These are phyloP conservation scores for Anoplius nigerrimus DNA, from an alignment of 2,888 invertebrate species.

Conservation along the genomic window DNA sequence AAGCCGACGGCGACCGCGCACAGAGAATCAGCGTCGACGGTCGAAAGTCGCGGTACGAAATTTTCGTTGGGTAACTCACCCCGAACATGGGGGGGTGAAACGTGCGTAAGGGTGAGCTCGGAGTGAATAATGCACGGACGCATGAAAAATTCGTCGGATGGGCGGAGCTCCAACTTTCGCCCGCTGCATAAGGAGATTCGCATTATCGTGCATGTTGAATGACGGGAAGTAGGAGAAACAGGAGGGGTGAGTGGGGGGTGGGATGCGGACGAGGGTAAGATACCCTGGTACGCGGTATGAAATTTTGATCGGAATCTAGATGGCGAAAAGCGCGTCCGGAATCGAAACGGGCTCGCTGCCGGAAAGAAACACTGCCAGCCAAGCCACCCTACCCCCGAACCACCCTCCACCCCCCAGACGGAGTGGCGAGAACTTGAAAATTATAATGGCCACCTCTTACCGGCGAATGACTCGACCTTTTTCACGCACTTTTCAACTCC, in stretches of 20 bases:
- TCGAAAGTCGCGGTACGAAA: no score
- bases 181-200: constrained; percentile 62
- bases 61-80: no score
- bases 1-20: no score
- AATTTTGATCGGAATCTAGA: constrained; percentile 60
- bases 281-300: constrained; percentile 51
- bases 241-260: constrained; percentile 1
- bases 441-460: background rate
- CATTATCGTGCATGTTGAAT: constrained; percentile 63
- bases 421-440: constrained; percentile 13
- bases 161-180: constrained; percentile 38
- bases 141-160: constrained; percentile 60
- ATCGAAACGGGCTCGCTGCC: constrained; percentile 42
- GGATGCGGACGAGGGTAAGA: constrained; percentile 9
- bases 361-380: constrained; percentile 18
- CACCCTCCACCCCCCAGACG: no score
- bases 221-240: constrained; percentile 29
- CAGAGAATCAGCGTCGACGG: no score
- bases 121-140: constrained; percentile 56
- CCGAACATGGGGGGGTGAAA: constrained; percentile 22
- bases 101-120: constrained; percentile 44
- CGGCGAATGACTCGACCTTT: background rate
- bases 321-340: constrained; percentile 37
- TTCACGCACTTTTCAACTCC: background rate
- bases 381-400: no score